Conservation (phyloP, 2,888 invertebrate species). For the Lasioglossum marginatum region DNA sequence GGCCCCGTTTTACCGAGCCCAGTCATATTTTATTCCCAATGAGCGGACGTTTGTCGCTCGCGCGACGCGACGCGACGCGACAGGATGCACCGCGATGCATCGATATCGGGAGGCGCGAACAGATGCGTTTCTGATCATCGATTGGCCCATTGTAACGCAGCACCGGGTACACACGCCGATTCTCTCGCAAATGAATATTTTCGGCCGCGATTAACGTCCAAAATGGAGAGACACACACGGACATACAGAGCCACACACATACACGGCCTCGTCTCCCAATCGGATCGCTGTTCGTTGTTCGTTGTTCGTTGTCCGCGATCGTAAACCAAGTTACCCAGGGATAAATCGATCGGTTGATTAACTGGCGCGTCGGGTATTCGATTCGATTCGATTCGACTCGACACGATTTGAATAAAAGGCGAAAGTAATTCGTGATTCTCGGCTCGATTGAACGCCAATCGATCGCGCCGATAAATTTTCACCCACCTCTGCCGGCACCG, state of each 20-base stretch:
- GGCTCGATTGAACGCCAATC: slow-evolving; percentile 4
- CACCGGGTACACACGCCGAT: slow-evolving; percentile 1
- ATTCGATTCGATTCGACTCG: background rate
- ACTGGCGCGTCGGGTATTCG: background rate
- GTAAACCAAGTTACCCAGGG: slow-evolving; percentile 26
- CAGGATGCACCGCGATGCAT: background rate
- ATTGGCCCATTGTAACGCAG: slow-evolving; percentile 38
- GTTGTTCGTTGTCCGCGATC: slow-evolving; percentile 17
- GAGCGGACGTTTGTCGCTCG: slow-evolving; percentile 12
- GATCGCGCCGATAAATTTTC: slow-evolving; percentile 24
- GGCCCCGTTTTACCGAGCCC: slow-evolving; percentile 1
- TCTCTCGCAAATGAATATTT: slow-evolving; percentile 42
- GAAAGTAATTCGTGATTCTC: slow-evolving; percentile 46
- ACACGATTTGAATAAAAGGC: slow-evolving; percentile 39
- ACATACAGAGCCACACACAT: background rate
- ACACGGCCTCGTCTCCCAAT: background rate
- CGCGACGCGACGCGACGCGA: background rate
- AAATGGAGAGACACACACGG: background rate
- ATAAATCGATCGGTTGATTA: slow-evolving; percentile 48
- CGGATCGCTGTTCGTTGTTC: background rate
- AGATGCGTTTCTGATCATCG: slow-evolving; percentile 24
- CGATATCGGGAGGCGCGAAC: slow-evolving; percentile 11
- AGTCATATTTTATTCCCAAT: slow-evolving; percentile 30
- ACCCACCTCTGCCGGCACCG: background rate
- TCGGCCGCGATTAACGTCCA: slow-evolving; percentile 27